Base-by-base conservation (phyloP, 2,797 vertebrate genomes). In the Rachycentron canadum region DNA sequence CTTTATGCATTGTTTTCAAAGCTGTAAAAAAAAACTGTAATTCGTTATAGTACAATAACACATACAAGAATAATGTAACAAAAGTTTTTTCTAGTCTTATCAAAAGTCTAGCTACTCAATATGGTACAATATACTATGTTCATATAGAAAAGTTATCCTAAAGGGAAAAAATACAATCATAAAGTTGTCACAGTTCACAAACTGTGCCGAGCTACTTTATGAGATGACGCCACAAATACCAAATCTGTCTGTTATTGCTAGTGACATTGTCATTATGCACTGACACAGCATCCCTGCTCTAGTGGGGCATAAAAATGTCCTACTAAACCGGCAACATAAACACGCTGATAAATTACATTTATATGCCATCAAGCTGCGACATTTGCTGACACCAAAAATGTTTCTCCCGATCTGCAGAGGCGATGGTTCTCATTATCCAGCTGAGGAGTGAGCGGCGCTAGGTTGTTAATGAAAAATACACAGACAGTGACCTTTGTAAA, bases 271-370 rank as follows among this genome's bases (percentile, higher is more conserved):
- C 89, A 90, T 94, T 93, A 94, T 93, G 87, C 89, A 93, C 93
- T 91, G 93, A 95, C 93, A 89, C 92, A 93, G 93, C 92, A 92
- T 93, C 91, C 82, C 83, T 91, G 93, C 92, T 95, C 89, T 74
- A 90, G 85, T 77, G 90, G 85, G 93, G 92, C 93, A 93, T 93
- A 89, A 93, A 94, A 93, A 90, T 91, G 90, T 92, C 92, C 88
- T 88, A 87, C 93, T 94, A 92, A 95, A 95, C 83, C 84, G 69
- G 91, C 91, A 92, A 92, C 92, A 94, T 93, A 95, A 95, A 95
- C 93, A 95, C 76, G 78, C 89, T 94, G 93, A 95, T 94, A 92
- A 95, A 95, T 94, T 93, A 93, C 89, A 93, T 94, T 95, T 93
- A 93, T 93, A 92, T 91, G 87, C 91, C 88, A 94, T 93, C 86